Evolutionary conservation across 2,113 vertebrate species (phyloP).

Genomic region (Jacana jacana): DNA sequence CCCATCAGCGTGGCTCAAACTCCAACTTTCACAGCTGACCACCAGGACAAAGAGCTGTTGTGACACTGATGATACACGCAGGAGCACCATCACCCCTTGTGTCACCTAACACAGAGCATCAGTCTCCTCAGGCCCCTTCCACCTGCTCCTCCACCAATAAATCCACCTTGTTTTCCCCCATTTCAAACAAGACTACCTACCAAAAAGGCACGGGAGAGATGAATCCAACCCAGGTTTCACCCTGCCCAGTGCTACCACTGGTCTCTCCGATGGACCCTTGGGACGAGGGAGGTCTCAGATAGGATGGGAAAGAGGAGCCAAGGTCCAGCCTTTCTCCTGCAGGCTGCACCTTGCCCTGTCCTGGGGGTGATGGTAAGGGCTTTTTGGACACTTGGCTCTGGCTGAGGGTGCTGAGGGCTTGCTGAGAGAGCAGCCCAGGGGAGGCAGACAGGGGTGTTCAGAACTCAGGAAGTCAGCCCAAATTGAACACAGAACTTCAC

Average conservation of each 20-base stretch:
- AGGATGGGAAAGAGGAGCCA: neutral
- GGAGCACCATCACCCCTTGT: neutral
- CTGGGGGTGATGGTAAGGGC: neutral
- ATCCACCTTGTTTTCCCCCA: neutral
- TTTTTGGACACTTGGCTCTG: neutral
- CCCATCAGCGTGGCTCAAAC: neutral
- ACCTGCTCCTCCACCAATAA: neutral
- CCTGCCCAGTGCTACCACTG: no score
- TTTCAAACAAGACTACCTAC: neutral
- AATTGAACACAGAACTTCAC: neutral
- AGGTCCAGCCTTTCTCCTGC: neutral
- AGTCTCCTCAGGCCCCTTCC: neutral
- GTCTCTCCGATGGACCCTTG: neutral
- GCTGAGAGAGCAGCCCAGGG: neutral
- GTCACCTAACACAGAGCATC: neutral
- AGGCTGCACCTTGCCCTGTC: neutral
- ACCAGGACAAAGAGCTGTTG: neutral
- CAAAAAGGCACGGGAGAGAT: neutral
- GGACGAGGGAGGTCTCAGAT: neutral
- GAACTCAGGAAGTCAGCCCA: neutral
- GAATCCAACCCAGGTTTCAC: neutral
- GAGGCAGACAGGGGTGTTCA: neutral
- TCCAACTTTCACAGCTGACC: neutral
- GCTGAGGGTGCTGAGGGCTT: neutral
- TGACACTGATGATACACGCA: neutral